Evolutionary conservation across 2,113 vertebrate species (phyloP).

Genomic region (Eurypyga helias): DNA sequence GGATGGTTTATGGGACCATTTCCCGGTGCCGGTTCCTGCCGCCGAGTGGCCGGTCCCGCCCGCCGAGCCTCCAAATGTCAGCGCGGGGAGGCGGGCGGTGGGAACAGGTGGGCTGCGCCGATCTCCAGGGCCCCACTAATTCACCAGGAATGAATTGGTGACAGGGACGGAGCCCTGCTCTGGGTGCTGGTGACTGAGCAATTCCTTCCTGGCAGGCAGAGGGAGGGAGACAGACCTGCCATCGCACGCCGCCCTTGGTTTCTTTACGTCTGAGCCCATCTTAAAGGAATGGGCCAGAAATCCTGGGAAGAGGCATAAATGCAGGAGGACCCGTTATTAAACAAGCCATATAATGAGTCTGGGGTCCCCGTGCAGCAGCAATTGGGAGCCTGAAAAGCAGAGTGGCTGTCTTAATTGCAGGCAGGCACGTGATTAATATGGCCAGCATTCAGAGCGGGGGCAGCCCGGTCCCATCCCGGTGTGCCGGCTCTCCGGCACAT

Average conservation of each 20-base stretch:
- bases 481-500: rapidly evolving
- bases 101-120: constrained; percentile 63
- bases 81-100: neutral
- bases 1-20: constrained; percentile 44
- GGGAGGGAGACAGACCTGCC: neutral
- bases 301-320: no score
- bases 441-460: neutral
- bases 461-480: rapidly evolving
- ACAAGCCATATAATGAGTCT: no score
- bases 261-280: neutral
- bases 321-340: no score
- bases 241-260: neutral
- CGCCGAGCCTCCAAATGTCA: constrained; percentile 69
- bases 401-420: no score
- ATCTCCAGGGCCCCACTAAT: constrained; percentile 65
- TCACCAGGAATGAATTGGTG: constrained; percentile 27
- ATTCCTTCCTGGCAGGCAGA: neutral
- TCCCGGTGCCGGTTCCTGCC: constrained; percentile 1
- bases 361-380: no score
- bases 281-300: neutral
- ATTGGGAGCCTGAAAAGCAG: no score
- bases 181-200: constrained; percentile 23
- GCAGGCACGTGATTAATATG: no score
- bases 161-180: neutral
- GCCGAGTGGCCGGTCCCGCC: neutral